Percentiles rank a stretch among this genome's conserved stretches.
These are phyloP conservation scores for Cheilosia impressa DNA, from an alignment of 2,888 invertebrate genomes.

Conservation along the genomic window DNA sequence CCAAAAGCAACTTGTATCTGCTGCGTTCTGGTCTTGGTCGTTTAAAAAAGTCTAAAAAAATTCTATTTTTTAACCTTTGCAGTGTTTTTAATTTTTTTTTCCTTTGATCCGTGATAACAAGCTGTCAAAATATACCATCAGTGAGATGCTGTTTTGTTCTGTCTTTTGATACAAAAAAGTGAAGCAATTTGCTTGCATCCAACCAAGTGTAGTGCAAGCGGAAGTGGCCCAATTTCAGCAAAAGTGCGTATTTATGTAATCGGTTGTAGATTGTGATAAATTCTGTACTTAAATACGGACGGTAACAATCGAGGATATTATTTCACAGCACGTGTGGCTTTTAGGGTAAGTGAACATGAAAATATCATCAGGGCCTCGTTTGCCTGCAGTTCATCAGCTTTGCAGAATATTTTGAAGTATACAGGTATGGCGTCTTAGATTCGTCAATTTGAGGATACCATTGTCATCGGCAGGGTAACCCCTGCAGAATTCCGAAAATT, in stretches of 20 bases:
- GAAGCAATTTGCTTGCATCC: background rate
- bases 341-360: constrained; percentile 7
- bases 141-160: no score
- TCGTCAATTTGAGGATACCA: no score
- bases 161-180: background rate
- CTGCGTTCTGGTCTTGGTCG: constrained; percentile 1
- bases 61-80: background rate
- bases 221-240: background rate
- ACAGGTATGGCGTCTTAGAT: no score
- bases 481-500: no score
- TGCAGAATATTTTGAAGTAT: no score
- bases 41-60: background rate
- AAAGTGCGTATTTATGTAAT: constrained; percentile 21
- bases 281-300: background rate
- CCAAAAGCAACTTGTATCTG: background rate
- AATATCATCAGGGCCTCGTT: background rate
- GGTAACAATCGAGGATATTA: background rate
- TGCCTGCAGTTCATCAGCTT: no score
- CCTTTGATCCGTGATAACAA: no score
- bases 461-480: no score
- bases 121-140: no score
- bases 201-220: background rate
- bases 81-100: background rate
- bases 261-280: constrained; percentile 1
- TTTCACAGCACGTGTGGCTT: background rate